A percentile compares a stretch with the other conserved stretches of the same genome.
These are phyloP conservation scores for Actenoides hombroni DNA, from an alignment of 2,113 vertebrate genomes.

Conservation along the genomic window DNA sequence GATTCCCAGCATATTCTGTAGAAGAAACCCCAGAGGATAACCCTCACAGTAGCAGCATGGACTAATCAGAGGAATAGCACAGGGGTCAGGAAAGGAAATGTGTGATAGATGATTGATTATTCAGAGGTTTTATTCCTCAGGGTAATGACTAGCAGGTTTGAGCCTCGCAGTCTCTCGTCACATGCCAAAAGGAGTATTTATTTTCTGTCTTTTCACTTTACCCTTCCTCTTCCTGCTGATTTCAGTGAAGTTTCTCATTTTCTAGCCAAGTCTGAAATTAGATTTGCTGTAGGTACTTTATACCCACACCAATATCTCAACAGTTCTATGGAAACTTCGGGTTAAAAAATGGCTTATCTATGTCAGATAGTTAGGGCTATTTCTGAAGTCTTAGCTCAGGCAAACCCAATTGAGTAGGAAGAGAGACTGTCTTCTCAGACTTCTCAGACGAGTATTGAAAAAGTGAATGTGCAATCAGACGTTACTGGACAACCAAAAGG, in stretches of 20 bases:
- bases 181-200: background rate
- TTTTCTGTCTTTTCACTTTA: conserved; percentile 23
- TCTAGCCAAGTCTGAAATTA: conserved; percentile 4
- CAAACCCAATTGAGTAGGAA: conserved; percentile 16
- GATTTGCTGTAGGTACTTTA: background rate
- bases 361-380: background rate
- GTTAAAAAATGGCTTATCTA: background rate
- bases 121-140: background rate
- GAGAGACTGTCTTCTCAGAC: background rate
- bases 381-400: background rate
- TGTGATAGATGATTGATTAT: background rate
- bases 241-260: background rate
- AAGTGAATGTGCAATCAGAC: conserved; percentile 36
- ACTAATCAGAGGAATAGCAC: background rate
- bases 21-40: background rate
- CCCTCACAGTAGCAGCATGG: background rate
- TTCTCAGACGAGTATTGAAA: conserved; percentile 23
- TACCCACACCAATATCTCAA: background rate
- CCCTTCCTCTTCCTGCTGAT: background rate
- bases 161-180: background rate
- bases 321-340: background rate
- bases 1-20: background rate
- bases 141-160: background rate
- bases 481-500: conserved; percentile 12
- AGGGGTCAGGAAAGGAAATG: background rate